Percentiles rank a stretch among this genome's conserved stretches.
Conservation (phyloP, 2,113 vertebrate species). For the Mormyrus iriodes region DNA sequence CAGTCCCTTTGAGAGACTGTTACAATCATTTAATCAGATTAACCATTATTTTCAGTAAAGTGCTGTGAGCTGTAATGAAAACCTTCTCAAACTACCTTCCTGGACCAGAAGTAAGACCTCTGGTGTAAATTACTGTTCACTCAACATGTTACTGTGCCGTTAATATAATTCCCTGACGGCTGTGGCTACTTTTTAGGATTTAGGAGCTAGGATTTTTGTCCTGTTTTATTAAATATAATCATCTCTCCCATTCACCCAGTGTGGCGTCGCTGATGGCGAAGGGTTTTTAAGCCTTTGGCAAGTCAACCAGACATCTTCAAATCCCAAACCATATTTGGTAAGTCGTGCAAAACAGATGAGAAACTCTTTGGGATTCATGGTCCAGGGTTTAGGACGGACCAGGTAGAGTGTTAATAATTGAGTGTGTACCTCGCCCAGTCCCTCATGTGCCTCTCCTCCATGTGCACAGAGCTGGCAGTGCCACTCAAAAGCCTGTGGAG, state of each 20-base stretch:
- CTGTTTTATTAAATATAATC: background rate
- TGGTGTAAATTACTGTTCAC: background rate
- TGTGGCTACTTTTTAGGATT: background rate
- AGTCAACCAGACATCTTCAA: slow-evolving; percentile 90
- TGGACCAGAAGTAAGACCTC: background rate
- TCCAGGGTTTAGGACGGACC: background rate
- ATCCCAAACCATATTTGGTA: slow-evolving; percentile 95
- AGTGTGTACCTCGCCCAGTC: background rate
- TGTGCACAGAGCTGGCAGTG: slow-evolving; percentile 86
- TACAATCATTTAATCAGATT: background rate
- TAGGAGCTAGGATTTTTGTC: background rate
- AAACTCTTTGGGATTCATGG: background rate
- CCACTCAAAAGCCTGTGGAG: slow-evolving; percentile 87
- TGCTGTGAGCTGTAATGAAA: background rate
- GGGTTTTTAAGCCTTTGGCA: slow-evolving; percentile 98
- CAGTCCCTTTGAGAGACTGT: background rate
- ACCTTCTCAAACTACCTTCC: background rate
- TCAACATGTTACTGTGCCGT: background rate
- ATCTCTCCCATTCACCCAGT: slow-evolving; percentile 57
- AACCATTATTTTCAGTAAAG: background rate
- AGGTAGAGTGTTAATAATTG: background rate
- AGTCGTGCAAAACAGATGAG: slow-evolving; percentile 42
- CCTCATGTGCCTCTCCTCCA: background rate
- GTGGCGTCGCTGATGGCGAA: slow-evolving; percentile 93
- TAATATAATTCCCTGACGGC: background rate